Evolutionary conservation across 1,140 invertebrate genomes (phyloP).

Genomic region (Mamestra configurata): DNA sequence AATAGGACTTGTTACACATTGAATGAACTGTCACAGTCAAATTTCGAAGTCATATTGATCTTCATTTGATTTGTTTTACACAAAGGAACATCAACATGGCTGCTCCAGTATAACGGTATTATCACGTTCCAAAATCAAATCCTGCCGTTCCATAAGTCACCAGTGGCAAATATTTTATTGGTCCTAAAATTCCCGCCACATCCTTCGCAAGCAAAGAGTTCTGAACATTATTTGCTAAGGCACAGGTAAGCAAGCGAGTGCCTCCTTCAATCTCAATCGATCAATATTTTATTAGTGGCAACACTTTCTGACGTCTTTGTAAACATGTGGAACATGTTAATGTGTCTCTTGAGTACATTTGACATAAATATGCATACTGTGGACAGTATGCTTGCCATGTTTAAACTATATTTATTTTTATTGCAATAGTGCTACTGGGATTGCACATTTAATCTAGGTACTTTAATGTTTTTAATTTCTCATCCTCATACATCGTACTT

Average conservation of each 20-base stretch:
- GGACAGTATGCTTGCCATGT: not conserved
- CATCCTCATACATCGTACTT: too few relatives aligned
- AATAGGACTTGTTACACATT: not conserved
- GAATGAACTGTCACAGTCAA: not conserved
- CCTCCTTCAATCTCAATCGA: slow-evolving; percentile 27
- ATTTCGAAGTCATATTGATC: too few relatives aligned
- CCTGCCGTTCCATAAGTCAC: not conserved
- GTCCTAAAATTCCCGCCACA: not conserved
- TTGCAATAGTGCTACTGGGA: not conserved
- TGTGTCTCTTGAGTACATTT: not conserved
- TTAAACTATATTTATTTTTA: not conserved
- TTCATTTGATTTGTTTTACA: too few relatives aligned
- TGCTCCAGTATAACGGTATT: not conserved
- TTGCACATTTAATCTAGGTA: not conserved
- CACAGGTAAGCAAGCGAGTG: slow-evolving; percentile 24
- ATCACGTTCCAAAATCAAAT: not conserved
- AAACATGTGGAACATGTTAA: not conserved
- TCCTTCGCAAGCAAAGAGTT: not conserved
- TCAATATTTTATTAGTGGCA: slow-evolving; percentile 17
- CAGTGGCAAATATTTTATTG: not conserved
- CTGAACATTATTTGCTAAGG: slow-evolving; percentile 10
- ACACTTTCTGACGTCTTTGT: slow-evolving; percentile 1
- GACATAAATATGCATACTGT: not conserved
- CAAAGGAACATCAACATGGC: too few relatives aligned
- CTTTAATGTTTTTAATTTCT: not conserved